Evolutionary conservation across 2,888 invertebrate genomes (phyloP).

Genomic region (Meteorus cinctellus): DNA sequence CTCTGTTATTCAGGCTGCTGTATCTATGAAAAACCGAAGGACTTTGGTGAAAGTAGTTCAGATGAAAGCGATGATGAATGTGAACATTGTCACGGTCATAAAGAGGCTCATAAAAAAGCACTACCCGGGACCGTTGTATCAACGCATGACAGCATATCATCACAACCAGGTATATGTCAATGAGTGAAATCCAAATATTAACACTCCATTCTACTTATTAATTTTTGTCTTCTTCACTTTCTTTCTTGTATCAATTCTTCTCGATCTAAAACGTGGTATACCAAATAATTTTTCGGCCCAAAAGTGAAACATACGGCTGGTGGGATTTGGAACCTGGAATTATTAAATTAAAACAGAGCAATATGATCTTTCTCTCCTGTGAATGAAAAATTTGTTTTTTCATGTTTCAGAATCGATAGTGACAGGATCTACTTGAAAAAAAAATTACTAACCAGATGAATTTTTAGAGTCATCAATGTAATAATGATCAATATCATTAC

Average conservation of each 20-base stretch:
- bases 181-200: not conserved
- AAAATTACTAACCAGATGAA: not conserved
- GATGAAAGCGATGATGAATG: constrained; percentile 89
- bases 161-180: constrained; percentile 58
- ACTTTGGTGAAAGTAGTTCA: constrained; percentile 92
- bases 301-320: constrained; percentile 27
- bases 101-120: constrained; percentile 67
- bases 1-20: constrained; percentile 84
- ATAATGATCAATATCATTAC: not conserved
- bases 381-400: constrained; percentile 45
- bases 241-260: constrained; percentile 15
- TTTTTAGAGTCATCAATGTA: not conserved
- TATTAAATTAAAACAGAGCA: constrained; percentile 10
- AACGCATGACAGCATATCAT: constrained; percentile 55
- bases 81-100: constrained; percentile 89
- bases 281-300: constrained; percentile 35
- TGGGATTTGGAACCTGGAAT: constrained; percentile 24
- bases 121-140: constrained; percentile 56
- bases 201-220: not conserved
- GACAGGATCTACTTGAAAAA: constrained; percentile 60
- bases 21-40: constrained; percentile 92
- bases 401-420: constrained; percentile 62
- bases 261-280: constrained; percentile 6
- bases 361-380: not conserved
- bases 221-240: constrained; percentile 1